Base-by-base conservation (phyloP, 2,888 invertebrate genomes). In the Neelides folsomi region DNA sequence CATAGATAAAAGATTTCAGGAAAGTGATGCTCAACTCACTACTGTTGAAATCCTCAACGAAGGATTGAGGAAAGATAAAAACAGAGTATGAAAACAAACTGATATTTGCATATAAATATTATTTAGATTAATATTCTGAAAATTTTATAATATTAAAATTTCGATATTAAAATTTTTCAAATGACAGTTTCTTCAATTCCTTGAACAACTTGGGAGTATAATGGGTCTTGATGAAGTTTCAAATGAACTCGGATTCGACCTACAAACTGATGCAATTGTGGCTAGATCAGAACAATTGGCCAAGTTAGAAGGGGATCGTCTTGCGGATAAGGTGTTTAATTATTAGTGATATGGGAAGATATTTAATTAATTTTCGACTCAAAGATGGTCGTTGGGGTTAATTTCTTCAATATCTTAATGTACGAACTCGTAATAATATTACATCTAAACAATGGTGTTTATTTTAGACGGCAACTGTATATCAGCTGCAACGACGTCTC, bases 401-500 rank as follows among this genome's bases (percentile, higher is more conserved):
- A n/a, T n/a, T n/a, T n/a, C n/a, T n/a, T n/a, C n/a, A n/a, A n/a
- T n/a, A n/a, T n/a, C n/a, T n/a, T n/a, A n/a, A n/a, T n/a, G n/a
- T n/a, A n/a, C n/a, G n/a, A n/a, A n/a, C n/a, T n/a, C n/a, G n/a
- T n/a, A n/a, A n/a, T n/a, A n/a, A n/a, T 47, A 47, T 36, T 36
- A 36, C 12, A 20, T 45, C n/a, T n/a, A n/a, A 35, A 18, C 47
- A 34, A 27, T 18, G 52, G 52, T 55, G 58, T 54, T n/a, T 50
- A 52, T 70, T 70, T 40, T 72, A 86, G 85, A 86, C 85, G 19
- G 83, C 82, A 7, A 80, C 85, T n/a, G 83, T 88, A 47, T 90
- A 92, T 71, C 88, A 87, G 68, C 77, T 93, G 38, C 92, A 93
- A 71, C 76, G 90, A 55, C 78, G 90, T 58, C 82, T 89, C 37